A percentile compares a stretch with the other conserved stretches of the same genome.
phyloP scores from a whole-genome alignment of 2,888 invertebrate species.

The Drosophila maculinotata region DNA sequence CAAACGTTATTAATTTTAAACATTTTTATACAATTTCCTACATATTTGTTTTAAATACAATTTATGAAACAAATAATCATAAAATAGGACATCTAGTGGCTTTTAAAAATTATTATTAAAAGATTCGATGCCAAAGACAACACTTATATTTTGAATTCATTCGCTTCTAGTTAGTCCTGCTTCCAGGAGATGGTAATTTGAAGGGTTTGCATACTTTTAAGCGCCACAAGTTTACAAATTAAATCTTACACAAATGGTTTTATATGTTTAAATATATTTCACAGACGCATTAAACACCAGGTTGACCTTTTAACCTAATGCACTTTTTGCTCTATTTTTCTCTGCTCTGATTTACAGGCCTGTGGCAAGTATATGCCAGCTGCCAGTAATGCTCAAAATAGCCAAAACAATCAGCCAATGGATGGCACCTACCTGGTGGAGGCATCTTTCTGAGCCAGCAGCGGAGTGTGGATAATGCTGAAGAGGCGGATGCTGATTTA shows the following conservation, averaged over 20 bases:
- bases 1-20: no score
- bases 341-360: constrained; percentile 86
- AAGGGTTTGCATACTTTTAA: constrained; percentile 9
- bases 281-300: not conserved
- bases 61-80: no score
- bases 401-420: constrained; percentile 93
- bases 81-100: no score
- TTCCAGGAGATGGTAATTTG: no score
- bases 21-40: no score
- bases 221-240: not conserved
- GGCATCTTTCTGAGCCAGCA: constrained; percentile 89
- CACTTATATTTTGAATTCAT: no score
- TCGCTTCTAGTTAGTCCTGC: no score
- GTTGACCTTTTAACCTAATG: constrained; percentile 10
- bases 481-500: constrained; percentile 60
- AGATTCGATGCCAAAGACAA: no score
- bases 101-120: no score
- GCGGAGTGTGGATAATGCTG: constrained; percentile 11
- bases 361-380: constrained; percentile 95
- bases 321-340: constrained; percentile 6
- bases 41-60: no score
- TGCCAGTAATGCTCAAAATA: constrained; percentile 91
- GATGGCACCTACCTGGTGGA: constrained; percentile 94
- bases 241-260: not conserved
- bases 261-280: constrained; percentile 9